phyloP scores from a whole-genome alignment of 2,888 invertebrate species.

The Nymphalis c-album region DNA sequence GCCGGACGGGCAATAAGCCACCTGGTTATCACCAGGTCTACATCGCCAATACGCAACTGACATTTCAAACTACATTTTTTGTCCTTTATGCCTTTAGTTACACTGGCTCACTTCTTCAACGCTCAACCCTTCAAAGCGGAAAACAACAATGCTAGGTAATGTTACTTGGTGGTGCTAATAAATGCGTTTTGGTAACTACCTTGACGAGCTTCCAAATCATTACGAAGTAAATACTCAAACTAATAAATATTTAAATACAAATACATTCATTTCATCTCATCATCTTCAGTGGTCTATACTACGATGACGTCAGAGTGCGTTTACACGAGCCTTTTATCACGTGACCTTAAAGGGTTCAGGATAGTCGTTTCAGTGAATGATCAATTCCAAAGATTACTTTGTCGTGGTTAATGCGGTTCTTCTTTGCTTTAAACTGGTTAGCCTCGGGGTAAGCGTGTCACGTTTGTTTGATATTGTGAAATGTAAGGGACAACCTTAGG shows the following conservation, averaged over 20 bases:
- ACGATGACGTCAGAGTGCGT: neutral
- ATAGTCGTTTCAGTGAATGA: conserved; percentile 63
- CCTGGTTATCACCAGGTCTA: too few species aligned
- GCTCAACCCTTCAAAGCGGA: too few species aligned
- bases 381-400: conserved; percentile 74
- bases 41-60: too few species aligned
- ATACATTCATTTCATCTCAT: neutral
- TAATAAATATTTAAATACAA: neutral
- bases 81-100: too few species aligned
- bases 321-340: conserved; percentile 8
- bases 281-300: neutral
- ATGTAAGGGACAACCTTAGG: conserved; percentile 1
- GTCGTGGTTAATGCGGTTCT: conserved; percentile 54
- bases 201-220: too few species aligned
- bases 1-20: too few species aligned
- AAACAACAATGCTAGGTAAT: too few species aligned
- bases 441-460: conserved; percentile 56
- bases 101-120: too few species aligned
- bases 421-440: conserved; percentile 66
- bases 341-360: conserved; percentile 17
- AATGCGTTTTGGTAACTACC: too few species aligned
- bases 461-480: conserved; percentile 26
- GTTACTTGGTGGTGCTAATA: too few species aligned
- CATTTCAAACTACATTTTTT: too few species aligned
- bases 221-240: too few species aligned